Evolutionary conservation across 2,113 vertebrate genomes (phyloP).

Genomic region (Cyphomyrus plagiostoma): DNA sequence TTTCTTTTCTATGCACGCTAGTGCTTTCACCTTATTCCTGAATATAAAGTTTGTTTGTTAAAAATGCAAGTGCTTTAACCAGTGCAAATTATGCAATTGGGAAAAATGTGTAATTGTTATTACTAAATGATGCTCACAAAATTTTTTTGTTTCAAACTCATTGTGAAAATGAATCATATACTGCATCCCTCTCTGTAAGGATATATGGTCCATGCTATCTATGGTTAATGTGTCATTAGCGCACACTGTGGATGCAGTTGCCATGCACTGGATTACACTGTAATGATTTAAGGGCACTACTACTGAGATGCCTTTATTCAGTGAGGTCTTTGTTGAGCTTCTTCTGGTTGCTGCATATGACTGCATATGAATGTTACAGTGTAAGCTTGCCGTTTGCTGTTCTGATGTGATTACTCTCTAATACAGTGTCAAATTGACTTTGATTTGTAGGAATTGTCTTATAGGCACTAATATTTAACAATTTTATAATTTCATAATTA

Average conservation of each 20-base stretch:
- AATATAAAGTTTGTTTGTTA: background rate
- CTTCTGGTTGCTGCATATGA: background rate
- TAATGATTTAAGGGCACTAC: background rate
- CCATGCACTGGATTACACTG: background rate
- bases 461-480: background rate
- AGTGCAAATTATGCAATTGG: background rate
- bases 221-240: background rate
- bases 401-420: background rate
- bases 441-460: background rate
- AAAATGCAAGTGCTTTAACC: background rate
- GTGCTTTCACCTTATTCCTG: background rate
- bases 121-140: background rate
- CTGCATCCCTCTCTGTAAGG: background rate
- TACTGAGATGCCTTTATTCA: background rate
- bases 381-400: background rate
- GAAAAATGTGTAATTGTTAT: background rate
- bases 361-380: background rate
- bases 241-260: background rate
- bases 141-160: background rate
- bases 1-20: background rate
- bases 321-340: background rate
- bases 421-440: background rate
- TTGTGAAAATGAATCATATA: background rate
- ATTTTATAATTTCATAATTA: background rate
- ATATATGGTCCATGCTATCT: too few species aligned